phyloP scores from a whole-genome alignment of 92 coral and sea anemone genomes.

The Umimayanthus kanabou region DNA sequence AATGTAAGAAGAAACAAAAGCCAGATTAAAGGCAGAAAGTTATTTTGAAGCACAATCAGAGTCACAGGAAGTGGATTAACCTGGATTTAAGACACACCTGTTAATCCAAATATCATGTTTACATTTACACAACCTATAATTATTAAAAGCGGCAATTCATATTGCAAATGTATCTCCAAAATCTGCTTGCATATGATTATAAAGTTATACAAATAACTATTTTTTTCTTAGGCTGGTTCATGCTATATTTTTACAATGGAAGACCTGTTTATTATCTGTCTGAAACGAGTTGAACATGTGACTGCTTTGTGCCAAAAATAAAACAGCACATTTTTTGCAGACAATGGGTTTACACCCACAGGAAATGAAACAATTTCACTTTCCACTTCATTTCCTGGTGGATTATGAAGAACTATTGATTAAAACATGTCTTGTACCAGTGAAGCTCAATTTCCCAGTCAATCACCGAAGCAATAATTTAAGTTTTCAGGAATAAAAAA shows the following conservation, averaged over 20 bases:
- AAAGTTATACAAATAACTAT: not conserved
- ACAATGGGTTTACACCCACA: not conserved
- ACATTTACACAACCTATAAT: not conserved
- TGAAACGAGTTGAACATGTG: slow-evolving; percentile 22
- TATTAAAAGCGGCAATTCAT: not conserved
- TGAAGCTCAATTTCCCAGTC: not conserved
- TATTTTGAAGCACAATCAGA: not conserved
- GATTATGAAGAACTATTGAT: not conserved
- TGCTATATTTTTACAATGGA: not conserved
- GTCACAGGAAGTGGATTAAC: not conserved
- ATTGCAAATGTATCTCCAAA: not conserved
- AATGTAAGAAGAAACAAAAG: not conserved
- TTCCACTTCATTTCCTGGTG: slow-evolving; percentile 15
- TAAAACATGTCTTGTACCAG: not conserved
- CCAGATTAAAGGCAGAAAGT: not conserved
- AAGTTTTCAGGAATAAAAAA: not conserved
- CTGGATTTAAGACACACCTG: slow-evolving; percentile 14
- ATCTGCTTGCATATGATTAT: not conserved
- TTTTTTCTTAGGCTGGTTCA: not conserved
- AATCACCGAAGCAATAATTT: not conserved
- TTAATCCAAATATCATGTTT: not conserved
- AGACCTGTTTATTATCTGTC: not conserved
- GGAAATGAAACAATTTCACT: slow-evolving; percentile 25
- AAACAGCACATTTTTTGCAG: not conserved
- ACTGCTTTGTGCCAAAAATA: slow-evolving; percentile 1